phyloP scores from a whole-genome alignment of 2,888 invertebrate genomes.

The Camptogramma bilineatum region DNA sequence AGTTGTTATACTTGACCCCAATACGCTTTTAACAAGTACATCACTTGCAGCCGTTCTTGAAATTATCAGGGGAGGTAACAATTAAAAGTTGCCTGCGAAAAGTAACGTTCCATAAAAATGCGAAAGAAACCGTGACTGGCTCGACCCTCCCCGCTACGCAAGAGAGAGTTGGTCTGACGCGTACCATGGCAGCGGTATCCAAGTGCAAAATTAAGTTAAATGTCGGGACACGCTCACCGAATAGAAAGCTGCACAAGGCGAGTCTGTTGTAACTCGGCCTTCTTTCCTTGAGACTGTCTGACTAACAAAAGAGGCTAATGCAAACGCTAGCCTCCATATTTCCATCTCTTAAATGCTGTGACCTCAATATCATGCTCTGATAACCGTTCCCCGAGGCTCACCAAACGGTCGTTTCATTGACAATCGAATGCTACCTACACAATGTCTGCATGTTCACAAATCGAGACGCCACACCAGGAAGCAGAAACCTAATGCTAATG shows the following conservation, averaged over 20 bases:
- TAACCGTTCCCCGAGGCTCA: conserved; percentile 65
- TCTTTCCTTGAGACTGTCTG: conserved; percentile 74
- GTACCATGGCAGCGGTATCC: conserved; percentile 69
- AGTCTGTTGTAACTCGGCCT: conserved; percentile 83
- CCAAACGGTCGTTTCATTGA: conserved; percentile 59
- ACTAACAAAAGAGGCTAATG: conserved; percentile 78
- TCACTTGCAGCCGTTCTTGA: conserved; percentile 56
- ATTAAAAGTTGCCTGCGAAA: conserved; percentile 68
- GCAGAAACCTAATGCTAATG: conserved; percentile 80
- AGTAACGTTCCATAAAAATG: conserved; percentile 62
- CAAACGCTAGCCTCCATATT: conserved; percentile 67
- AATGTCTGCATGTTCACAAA: conserved; percentile 65
- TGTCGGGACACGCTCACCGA: conserved; percentile 80
- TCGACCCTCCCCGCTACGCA: conserved; percentile 75
- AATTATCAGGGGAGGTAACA: conserved; percentile 51
- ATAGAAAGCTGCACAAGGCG: conserved; percentile 84
- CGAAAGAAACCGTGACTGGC: conserved; percentile 78
- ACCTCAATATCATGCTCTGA: conserved; percentile 78
- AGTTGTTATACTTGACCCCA: conserved; percentile 77
- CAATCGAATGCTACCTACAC: conserved; percentile 55
- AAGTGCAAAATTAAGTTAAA: conserved; percentile 81
- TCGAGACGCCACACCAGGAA: conserved; percentile 76
- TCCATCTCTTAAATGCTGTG: conserved; percentile 68
- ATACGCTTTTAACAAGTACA: conserved; percentile 63
- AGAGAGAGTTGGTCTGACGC: conserved; percentile 75